Percentiles rank a stretch among this genome's conserved stretches.
These are phyloP conservation scores for Fundulus diaphanus DNA, from an alignment of 2,797 vertebrate species.

Conservation along the genomic window DNA sequence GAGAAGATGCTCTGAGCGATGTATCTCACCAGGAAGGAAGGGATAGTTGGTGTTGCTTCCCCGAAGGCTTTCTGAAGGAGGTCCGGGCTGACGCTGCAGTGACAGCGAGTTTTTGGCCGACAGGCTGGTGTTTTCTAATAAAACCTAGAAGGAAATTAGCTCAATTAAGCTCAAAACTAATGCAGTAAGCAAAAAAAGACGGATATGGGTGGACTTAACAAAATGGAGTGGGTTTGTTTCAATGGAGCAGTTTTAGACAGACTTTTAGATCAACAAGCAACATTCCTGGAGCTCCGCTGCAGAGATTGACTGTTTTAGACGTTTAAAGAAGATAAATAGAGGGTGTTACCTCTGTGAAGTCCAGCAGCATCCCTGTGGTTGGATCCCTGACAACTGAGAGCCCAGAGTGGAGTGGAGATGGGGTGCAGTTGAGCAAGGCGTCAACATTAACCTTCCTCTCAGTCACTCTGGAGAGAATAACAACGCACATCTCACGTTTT, in stretches of 20 bases:
- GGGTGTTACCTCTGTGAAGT: constrained; percentile 86
- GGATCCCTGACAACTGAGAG: constrained; percentile 90
- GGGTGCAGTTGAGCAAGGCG: constrained; percentile 79
- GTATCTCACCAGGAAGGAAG: constrained; percentile 86
- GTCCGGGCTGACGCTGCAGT: constrained; percentile 87
- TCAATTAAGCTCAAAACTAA: neutral
- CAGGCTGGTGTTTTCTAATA: constrained; percentile 84
- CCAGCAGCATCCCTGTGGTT: constrained; percentile 89
- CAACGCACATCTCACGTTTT: constrained; percentile 13
- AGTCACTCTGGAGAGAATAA: constrained; percentile 73
- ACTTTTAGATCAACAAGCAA: too few relatives aligned
- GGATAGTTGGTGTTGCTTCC: constrained; percentile 93
- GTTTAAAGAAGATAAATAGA: neutral
- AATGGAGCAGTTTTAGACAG: neutral
- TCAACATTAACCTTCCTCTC: constrained; percentile 74
- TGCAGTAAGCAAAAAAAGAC: neutral
- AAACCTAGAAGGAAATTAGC: constrained; percentile 61
- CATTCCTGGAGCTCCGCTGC: neutral
- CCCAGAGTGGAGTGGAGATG: constrained; percentile 84
- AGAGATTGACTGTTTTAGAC: neutral
- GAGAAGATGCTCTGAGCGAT: neutral
- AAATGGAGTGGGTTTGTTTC: neutral
- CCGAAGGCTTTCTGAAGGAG: constrained; percentile 85
- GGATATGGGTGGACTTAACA: neutral
- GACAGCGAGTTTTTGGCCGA: constrained; percentile 92